Conservation (phyloP, 2,888 invertebrate species). For the Myopa tessellatipennis region DNA sequence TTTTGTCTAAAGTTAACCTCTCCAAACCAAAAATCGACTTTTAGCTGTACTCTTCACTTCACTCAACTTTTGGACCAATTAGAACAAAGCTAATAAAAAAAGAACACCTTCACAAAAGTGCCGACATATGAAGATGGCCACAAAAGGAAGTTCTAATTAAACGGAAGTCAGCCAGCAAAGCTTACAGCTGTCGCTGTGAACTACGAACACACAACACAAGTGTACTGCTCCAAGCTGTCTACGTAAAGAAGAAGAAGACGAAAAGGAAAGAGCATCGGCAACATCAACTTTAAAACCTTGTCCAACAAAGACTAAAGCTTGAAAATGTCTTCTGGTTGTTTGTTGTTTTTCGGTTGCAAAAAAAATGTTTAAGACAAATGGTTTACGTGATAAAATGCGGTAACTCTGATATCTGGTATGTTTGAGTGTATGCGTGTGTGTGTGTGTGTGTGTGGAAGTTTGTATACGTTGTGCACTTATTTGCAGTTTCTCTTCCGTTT, state of each 20-base stretch:
- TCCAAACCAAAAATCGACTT: too few relatives aligned
- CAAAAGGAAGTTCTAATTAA: constrained; percentile 46
- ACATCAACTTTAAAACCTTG: constrained; percentile 34
- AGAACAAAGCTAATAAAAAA: constrained; percentile 12
- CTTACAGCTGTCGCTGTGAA: background rate
- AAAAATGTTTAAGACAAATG: constrained; percentile 65
- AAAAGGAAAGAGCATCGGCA: background rate
- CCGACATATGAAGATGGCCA: background rate
- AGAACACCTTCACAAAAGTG: background rate
- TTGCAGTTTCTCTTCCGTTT: constrained; percentile 51
- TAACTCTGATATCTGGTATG: constrained; percentile 54
- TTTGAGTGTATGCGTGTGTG: constrained; percentile 25
- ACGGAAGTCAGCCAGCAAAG: constrained; percentile 38
- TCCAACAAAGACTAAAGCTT: constrained; percentile 54
- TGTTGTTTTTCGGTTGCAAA: constrained; percentile 47
- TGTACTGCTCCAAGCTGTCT: constrained; percentile 10
- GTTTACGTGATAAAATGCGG: constrained; percentile 65
- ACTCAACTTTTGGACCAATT: background rate
- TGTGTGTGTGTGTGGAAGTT: constrained; percentile 23
- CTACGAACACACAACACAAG: background rate
- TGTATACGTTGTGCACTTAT: constrained; percentile 54
- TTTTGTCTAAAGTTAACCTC: background rate
- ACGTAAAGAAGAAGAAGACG: background rate
- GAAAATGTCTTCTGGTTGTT: constrained; percentile 42
- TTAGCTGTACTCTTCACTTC: too few relatives aligned